Evolutionary conservation across 2,888 invertebrate genomes (phyloP), one percentile per base, ranked within the genome.

Genomic region (Oscheius onirici): DNA sequence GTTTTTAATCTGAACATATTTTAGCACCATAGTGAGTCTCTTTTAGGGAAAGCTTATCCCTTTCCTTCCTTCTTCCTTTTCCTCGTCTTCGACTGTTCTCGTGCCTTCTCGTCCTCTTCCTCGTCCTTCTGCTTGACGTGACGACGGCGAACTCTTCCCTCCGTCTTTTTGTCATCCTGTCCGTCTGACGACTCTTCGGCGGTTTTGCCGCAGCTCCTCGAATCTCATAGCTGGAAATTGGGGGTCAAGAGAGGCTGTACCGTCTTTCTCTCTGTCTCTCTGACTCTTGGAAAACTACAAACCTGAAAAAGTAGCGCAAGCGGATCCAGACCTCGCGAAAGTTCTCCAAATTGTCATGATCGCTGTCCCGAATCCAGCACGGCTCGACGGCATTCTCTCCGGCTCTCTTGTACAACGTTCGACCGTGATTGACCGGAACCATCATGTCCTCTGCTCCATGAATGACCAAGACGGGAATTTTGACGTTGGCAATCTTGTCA

Each of bases 311-410:
- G 51, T 24, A 20, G 11, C 20, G 51, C n/a, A 24, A 15, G 1
- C 28, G 55, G 22, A 70, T 24, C 83, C 83, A 84, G 8, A 83
- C 69, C 28, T 76, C 77, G 24, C 54, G 26, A 34, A 66, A 77
- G 60, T 83, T 83, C 68, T 79, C 80, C 13, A 84, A 68, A 58
- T 79, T 79, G 71, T 83, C 80, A 52, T 84, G 83, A 6, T 76
- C 69, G 6, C 70, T 73, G 15, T 55, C 71, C 15, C 73, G 73
- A 15, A 83, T 71, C 80, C 83, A 84, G 34, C 79, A 72, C n/a
- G 79, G 78, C 1, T 3, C 1, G 17, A 66, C 60, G 51, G 57
- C 73, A 1, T 15, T 74, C 15, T 70, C 61, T 34, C 34, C 34
- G 1, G 74, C 74, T 17, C 68, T 46, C 28, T 72, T 55, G 55